Base-by-base conservation (phyloP, 2,888 invertebrate species). In the Drosophila macrospina region DNA sequence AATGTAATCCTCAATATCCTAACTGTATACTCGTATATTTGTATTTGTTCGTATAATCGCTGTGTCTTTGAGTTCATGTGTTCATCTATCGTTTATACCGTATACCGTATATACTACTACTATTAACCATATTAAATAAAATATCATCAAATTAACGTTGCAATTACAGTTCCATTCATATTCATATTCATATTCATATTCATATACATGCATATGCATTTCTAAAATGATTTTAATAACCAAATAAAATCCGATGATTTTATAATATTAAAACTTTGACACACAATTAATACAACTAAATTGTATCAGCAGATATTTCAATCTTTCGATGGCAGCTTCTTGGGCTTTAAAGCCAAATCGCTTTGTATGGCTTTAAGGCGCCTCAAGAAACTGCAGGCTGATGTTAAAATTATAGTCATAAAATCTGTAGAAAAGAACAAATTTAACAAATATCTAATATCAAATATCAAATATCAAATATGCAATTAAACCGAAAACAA, bases 221-320 rank as follows among this genome's bases (percentile, higher is more conserved):
- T 86, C 86, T 86, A 86, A 87, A 86, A 86, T 67, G 83, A 83
- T 83, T 83, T 83, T 89, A 87, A 83, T 59, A 65, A 65, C 52
- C 50, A 66, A 77, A 66, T 81, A 78, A 88, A 86, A 80, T 89
- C 83, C 81, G 90, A 90, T 90, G 90, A 90, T 90, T 87, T 90
- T 90, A 90, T 90, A 90, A 91, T 90, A 90, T 90, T 90, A 91
- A 90, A 90, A 91, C 90, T 88, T 91, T 90, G 90, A 90, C 90
- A 90, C 90, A 81, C 77, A 70, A 65, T 59, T 69, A 66, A 78
- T 64, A 71, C 56, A 74, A 63, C 28, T 24, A 37, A 63, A 5
- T 45, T 37, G 56, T 62, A 80, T 79, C 83, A 81, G 82, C 63
- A 20, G 32, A 32, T 7, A 13, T 42, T 44, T 16, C 34, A 13